Evolutionary conservation across 2,113 vertebrate genomes (phyloP), one percentile per base, ranked within the genome.

Genomic region (Podilymbus podiceps): DNA sequence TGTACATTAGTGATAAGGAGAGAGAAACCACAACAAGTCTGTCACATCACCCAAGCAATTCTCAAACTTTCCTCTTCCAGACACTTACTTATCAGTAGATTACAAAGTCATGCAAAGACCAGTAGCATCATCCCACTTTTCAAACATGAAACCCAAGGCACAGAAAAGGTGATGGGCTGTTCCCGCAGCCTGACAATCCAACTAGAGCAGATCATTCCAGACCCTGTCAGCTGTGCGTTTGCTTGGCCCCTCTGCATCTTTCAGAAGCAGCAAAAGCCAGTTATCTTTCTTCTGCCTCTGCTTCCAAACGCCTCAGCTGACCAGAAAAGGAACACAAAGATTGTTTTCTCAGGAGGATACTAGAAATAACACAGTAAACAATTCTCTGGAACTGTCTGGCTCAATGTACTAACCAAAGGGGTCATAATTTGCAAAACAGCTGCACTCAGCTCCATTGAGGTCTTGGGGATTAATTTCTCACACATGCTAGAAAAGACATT

Each of bases 161-260:
- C 46, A 80, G 80, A 58, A 25, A 47, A 85, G n/a, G 19, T 20
- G 30, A 10, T 42, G 38, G 12, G 46, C 52, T 63, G 47, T 60
- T 25, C 21, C n/a, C 42, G 22, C 30, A 35, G 46, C 19, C 31
- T 55, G 62, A 14, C 47, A 31, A 1, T 21, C 44, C n/a, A 19
- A 52, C 30, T 2, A 50, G 22, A 46, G 18, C 33, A 89, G 62
- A 55, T 68, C 55, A 76, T 58, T n/a, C 33, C 53, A 47, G 33
- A 18, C 58, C 35, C 21, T 1, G 0, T 46, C 19, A 25, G 8
- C 24, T 63, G 25, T 1, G 2, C 31, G 2, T 56, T 67, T 76
- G 8, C 25, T 72, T 71, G 73, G 44, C 23, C 40, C 46, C 31
- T 23, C 31, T 30, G 16, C 3, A 27, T 66, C 49, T 84, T 20